phyloP scores from a whole-genome alignment of 2,888 invertebrate genomes.

The Oeneis ivallda region DNA sequence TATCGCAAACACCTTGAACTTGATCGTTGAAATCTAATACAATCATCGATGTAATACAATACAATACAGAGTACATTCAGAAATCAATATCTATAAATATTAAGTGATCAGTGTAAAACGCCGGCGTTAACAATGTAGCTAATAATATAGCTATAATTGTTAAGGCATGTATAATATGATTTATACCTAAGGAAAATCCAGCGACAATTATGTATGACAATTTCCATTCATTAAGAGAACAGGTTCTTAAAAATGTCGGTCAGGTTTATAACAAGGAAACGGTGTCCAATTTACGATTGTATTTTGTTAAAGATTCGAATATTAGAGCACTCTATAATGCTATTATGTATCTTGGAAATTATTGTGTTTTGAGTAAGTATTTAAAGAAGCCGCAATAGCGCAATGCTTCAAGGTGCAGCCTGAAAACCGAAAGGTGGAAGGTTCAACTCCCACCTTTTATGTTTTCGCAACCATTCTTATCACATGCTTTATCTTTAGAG shows the following conservation, averaged over 20 bases:
- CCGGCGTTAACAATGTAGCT: slow-evolving; percentile 14
- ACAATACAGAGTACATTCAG: neutral
- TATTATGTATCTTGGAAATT: neutral
- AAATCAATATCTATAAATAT: neutral
- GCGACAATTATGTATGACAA: slow-evolving; percentile 13
- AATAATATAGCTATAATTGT: neutral
- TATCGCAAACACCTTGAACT: slow-evolving; percentile 13
- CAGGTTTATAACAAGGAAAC: slow-evolving; percentile 9
- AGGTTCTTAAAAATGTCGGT: slow-evolving; percentile 11
- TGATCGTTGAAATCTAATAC: slow-evolving; percentile 12
- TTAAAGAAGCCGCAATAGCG: no score
- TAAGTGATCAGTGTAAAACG: neutral
- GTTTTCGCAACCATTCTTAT: no score
- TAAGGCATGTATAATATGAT: slow-evolving; percentile 1
- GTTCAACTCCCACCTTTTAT: no score
- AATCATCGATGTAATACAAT: slow-evolving; percentile 10
- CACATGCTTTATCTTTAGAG: no score
- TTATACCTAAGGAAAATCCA: slow-evolving; percentile 14
- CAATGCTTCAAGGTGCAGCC: no score
- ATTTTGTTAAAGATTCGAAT: neutral
- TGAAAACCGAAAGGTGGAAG: no score
- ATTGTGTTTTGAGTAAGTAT: no score
- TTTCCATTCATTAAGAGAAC: slow-evolving; percentile 15
- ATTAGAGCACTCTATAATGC: neutral
- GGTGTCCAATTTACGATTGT: neutral